phyloP scores from a whole-genome alignment of 2,113 vertebrate species.

The Misgurnus anguillicaudatus region DNA sequence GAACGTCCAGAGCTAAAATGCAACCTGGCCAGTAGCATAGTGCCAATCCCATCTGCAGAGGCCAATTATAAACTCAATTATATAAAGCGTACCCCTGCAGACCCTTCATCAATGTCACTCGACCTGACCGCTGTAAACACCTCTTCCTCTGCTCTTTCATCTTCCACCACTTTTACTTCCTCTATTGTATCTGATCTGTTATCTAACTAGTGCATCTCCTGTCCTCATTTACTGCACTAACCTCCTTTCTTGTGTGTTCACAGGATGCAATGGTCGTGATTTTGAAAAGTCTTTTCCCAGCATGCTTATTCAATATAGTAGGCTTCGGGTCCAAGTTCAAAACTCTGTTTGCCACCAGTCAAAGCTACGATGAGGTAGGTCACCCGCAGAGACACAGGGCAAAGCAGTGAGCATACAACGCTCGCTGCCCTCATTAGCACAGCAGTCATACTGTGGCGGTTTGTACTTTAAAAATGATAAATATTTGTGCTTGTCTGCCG shows the following conservation, averaged over 20 bases:
- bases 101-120: too few species aligned
- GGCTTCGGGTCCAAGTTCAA: constrained; percentile 92
- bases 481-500: neutral
- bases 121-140: neutral
- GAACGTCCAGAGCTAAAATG: too few species aligned
- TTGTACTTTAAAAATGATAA: neutral
- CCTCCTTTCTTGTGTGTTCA: constrained; percentile 7
- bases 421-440: constrained; percentile 25
- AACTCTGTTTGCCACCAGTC: constrained; percentile 85
- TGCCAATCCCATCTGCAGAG: too few species aligned
- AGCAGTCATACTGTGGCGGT: neutral
- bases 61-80: too few species aligned
- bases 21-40: too few species aligned
- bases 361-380: constrained; percentile 86
- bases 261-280: constrained; percentile 90
- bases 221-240: neutral
- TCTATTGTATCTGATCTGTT: constrained; percentile 5
- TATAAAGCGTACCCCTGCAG: too few species aligned
- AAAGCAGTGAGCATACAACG: neutral
- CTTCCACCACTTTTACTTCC: neutral
- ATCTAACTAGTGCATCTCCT: neutral
- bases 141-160: neutral
- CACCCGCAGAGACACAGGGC: neutral
- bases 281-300: constrained; percentile 89
- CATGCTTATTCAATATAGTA: constrained; percentile 88